A percentile compares a stretch with the other conserved stretches of the same genome.
Conservation (phyloP, 1,140 invertebrate species). For the Drosophila pseudoobscura region DNA sequence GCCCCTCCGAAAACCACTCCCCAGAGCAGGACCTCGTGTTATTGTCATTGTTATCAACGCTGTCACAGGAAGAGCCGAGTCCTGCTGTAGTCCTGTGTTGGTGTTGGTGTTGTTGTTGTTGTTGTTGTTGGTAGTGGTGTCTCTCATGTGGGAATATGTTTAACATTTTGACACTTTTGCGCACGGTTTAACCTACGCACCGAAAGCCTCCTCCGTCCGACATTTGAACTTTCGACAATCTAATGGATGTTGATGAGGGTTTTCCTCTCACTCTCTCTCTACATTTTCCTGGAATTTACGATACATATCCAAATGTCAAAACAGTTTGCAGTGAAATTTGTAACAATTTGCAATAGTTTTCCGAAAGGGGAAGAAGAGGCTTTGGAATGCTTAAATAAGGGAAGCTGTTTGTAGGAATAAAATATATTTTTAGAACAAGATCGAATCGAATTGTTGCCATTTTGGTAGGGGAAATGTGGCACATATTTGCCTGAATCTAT, state of each 20-base stretch:
- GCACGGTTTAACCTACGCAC: slow-evolving; percentile 50
- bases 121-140: slow-evolving; percentile 8
- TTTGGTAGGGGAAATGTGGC: too few relatives aligned
- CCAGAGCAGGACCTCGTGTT: slow-evolving; percentile 52
- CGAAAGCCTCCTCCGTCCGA: slow-evolving; percentile 31
- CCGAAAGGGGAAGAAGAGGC: too few relatives aligned
- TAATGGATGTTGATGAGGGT: slow-evolving; percentile 71
- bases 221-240: slow-evolving; percentile 65
- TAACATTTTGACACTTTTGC: slow-evolving; percentile 77
- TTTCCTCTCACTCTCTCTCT: slow-evolving; percentile 12
- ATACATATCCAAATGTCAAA: slow-evolving; percentile 24
- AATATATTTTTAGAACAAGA: too few relatives aligned
- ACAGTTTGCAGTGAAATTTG: slow-evolving; percentile 32
- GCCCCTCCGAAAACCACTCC: slow-evolving; percentile 41
- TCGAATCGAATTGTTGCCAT: too few relatives aligned
- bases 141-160: slow-evolving; percentile 78
- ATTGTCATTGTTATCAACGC: slow-evolving; percentile 77
- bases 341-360: slow-evolving; percentile 47
- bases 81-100: neutral
- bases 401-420: too few relatives aligned
- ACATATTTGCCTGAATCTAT: too few relatives aligned
- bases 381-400: too few relatives aligned
- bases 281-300: slow-evolving; percentile 20
- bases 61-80: slow-evolving; percentile 55
- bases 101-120: neutral